Evolutionary conservation across 2,113 vertebrate species (phyloP), one percentile per base, ranked within the genome.

Genomic region (Ovis canadensis): DNA sequence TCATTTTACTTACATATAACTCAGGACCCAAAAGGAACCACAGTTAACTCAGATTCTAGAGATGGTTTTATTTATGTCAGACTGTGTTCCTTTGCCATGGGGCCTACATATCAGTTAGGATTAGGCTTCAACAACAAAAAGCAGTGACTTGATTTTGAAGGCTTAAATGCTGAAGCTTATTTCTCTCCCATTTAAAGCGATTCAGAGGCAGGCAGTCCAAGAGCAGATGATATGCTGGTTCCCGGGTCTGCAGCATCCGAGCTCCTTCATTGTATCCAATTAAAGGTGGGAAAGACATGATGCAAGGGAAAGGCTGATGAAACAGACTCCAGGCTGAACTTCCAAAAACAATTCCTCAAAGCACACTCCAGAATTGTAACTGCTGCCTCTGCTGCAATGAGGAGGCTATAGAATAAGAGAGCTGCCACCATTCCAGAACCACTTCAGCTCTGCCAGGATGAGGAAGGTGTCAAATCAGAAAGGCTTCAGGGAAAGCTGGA

Each of bases 291-390:
- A 12, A 88, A 10, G 5, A 33, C 40, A 25, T 0, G 4, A 25
- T 25, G 64, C 15, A 19, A 45, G 1, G 27, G 9, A 87, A 55
- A 94, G 23, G 43, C 23, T 83, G 23, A 67, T 71, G 29, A 81
- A 55, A 52, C 0, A 14, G n/a, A 19, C 4, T 19, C 33, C 23
- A 55, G 29, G 6, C 31, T 87, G 21, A 87, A 33, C 33, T 84
- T 77, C 27, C 5, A 90, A 23, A 10, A 93, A 43, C 23, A 80
- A 7, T 14, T 57, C 12, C 17, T 13, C 29, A 60, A 80, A 93
- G 14, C 8, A 40, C 16, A 64, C 5, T 40, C 74, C 5, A 64
- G 21, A 60, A 31, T 0, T 9, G 5, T 6, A 23, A 31, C 8
- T 1, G 3, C 11, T 10, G 14, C 19, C 23, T 36, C 25, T 85